Conservation (phyloP, 2,888 invertebrate species). For the Quadriops clusia region DNA sequence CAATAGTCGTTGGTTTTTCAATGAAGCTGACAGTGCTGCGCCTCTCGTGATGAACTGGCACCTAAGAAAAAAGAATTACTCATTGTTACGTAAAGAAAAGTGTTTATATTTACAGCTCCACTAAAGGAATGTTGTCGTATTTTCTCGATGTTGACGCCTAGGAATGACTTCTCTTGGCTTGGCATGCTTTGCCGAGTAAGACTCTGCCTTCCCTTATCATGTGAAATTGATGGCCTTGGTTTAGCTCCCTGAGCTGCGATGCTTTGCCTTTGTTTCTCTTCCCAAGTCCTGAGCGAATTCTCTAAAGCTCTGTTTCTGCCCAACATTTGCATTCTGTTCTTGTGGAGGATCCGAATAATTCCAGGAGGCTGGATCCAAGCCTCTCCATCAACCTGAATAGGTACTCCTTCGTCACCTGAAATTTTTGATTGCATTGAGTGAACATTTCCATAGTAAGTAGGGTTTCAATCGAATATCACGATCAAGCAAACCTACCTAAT, state of each 20-base stretch:
- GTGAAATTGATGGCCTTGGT: constrained; percentile 34
- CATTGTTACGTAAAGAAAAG: too few species aligned
- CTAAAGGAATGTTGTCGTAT: constrained; percentile 36
- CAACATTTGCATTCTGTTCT: constrained; percentile 94
- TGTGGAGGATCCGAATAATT: constrained; percentile 89
- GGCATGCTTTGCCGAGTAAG: constrained; percentile 36
- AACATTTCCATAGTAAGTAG: too few species aligned
- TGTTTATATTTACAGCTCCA: constrained; percentile 29
- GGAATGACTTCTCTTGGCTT: constrained; percentile 31
- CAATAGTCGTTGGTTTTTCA: constrained; percentile 20
- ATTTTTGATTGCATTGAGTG: not conserved
- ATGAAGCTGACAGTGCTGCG: constrained; percentile 31
- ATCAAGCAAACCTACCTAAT: constrained; percentile 43
- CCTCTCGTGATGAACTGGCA: constrained; percentile 17
- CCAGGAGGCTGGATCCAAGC: constrained; percentile 97
- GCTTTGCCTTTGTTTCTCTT: constrained; percentile 64
- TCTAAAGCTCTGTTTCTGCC: constrained; percentile 84
- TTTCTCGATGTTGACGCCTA: constrained; percentile 34
- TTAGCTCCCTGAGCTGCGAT: constrained; percentile 39
- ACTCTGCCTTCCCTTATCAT: constrained; percentile 32
- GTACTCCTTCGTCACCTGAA: constrained; percentile 73
- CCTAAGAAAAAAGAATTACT: too few species aligned
- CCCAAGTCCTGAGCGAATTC: constrained; percentile 78
- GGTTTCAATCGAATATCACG: constrained; percentile 1
- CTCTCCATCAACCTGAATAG: constrained; percentile 94